Percentiles rank a stretch among this genome's conserved stretches.
Evolutionary conservation across 2,113 vertebrate species (phyloP).

Genomic region (Apus apus): DNA sequence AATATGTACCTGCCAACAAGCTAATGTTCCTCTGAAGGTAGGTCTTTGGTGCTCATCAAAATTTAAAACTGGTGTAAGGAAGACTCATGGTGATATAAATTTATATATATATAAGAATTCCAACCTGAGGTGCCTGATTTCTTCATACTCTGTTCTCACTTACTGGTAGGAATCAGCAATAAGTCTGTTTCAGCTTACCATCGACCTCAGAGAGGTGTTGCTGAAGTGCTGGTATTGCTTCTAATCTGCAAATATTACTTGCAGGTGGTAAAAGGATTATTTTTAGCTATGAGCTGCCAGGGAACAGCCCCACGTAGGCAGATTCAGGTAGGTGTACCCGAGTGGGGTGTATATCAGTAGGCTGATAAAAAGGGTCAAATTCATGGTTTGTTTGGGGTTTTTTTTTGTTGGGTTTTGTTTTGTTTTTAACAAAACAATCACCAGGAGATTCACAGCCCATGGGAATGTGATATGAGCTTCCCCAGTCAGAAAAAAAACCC

Average conservation of each 20-base stretch:
- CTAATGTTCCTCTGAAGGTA: background rate
- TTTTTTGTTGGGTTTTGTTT: too few species aligned
- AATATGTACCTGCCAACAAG: background rate
- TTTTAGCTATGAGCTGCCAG: background rate
- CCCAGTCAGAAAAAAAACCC: background rate
- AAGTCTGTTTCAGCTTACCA: background rate
- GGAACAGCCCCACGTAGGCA: background rate
- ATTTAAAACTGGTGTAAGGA: background rate
- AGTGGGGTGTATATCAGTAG: background rate
- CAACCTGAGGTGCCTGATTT: background rate
- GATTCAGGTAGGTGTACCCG: background rate
- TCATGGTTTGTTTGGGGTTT: fast-evolving
- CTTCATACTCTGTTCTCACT: background rate
- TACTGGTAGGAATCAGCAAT: background rate
- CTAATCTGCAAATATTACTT: background rate
- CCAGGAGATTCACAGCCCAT: background rate
- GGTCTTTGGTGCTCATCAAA: background rate
- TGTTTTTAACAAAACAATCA: background rate
- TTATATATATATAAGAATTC: background rate
- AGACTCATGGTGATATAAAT: background rate
- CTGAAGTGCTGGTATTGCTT: background rate
- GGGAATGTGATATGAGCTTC: background rate
- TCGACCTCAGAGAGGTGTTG: background rate
- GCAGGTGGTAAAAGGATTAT: background rate
- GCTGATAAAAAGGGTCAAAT: background rate